phyloP scores from a whole-genome alignment of 2,113 vertebrate genomes.

The Pandion haliaetus region DNA sequence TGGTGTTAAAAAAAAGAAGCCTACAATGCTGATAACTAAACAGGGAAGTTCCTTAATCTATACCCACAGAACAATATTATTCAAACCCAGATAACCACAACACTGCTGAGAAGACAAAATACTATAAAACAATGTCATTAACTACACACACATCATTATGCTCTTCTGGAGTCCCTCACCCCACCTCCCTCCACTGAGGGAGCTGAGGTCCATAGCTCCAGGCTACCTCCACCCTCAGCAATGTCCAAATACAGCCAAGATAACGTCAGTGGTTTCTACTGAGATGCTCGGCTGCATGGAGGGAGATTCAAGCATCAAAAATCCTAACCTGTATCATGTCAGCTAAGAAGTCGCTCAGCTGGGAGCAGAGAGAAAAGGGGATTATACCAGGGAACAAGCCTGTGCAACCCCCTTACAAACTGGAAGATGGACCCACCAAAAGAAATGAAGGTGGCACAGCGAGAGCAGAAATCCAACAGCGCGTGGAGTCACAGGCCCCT shows the following conservation, averaged over 20 bases:
- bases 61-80: neutral
- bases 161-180: neutral
- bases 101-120: neutral
- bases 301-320: neutral
- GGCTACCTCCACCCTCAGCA: neutral
- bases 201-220: neutral
- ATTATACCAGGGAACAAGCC: neutral
- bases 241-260: neutral
- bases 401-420: neutral
- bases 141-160: neutral
- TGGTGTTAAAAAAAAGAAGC: neutral
- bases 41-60: neutral
- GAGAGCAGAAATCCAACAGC: neutral
- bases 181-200: neutral
- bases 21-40: neutral
- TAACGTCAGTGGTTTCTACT: fast-evolving
- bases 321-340: fast-evolving
- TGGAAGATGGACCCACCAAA: neutral
- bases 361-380: neutral
- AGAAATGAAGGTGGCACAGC: neutral
- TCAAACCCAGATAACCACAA: neutral
- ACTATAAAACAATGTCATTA: neutral
- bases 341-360: neutral
- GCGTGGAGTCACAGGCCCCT: fast-evolving
- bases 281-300: neutral